These are phyloP conservation scores for Sceloporus tristichus DNA, from an alignment of 2,113 vertebrate genomes.

Conservation along the genomic window DNA sequence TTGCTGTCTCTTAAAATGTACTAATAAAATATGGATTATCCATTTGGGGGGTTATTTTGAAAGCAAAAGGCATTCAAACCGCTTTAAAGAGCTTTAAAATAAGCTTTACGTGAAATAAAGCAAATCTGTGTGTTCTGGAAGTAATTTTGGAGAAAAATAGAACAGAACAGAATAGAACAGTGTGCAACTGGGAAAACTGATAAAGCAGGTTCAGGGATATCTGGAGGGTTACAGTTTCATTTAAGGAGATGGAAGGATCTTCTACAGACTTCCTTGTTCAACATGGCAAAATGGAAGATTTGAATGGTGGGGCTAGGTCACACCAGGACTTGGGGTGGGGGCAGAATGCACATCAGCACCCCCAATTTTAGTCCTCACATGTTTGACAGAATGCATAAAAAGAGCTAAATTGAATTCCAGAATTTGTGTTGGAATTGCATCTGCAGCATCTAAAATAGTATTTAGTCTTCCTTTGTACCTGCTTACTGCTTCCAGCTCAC, in stretches of 20 bases:
- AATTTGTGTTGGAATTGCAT: neutral
- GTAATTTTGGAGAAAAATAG: neutral
- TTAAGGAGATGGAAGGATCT: neutral
- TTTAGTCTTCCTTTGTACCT: neutral
- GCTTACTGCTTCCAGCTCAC: neutral
- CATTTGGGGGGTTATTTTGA: neutral
- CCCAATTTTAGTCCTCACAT: neutral
- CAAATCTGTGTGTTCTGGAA: neutral
- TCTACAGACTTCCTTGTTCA: neutral
- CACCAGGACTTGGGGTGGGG: neutral
- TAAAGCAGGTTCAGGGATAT: neutral
- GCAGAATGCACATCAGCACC: neutral
- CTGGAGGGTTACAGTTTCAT: neutral
- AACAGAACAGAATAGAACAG: neutral
- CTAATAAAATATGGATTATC: neutral
- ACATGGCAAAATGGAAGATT: neutral
- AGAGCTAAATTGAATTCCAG: neutral
- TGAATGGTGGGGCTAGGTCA: neutral
- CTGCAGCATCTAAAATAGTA: neutral
- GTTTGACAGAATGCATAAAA: neutral
- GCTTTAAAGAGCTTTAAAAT: neutral
- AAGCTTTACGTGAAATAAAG: neutral
- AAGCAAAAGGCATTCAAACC: neutral
- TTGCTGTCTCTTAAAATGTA: neutral
- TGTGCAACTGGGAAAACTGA: too few relatives aligned